Base-by-base conservation (phyloP, 2,113 vertebrate species). In the Cyprinodon brontotheroides region DNA sequence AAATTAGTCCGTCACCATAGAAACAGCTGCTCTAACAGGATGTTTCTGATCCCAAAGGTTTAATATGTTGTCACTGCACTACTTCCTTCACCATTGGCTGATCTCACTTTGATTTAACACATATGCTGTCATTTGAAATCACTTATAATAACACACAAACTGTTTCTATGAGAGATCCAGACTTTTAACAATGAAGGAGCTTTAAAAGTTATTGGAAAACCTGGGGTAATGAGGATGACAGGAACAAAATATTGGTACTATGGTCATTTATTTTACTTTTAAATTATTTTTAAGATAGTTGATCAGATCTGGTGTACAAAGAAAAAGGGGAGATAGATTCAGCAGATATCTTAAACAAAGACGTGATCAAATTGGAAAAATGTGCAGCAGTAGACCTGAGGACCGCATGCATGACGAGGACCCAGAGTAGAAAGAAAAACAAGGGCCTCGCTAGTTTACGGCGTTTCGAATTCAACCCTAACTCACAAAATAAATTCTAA, bases 401-500 rank as follows among this genome's bases (percentile, higher is more conserved):
- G 64, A 76, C 75, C 37, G 43, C n/a, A 43, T 47, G 61, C 70
- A 47, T 2, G 29, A 69, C 3, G 48, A 57, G 5, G 64, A 4
- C 1, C 47, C n/a, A 0, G 53, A 37, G 47, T 47, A 53, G 40
- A 45, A 63, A 11, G 5, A 43, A 57, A 69, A 15, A 64, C 6
- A 22, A 5, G 37, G 17, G 17, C 40, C 61, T 48, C 63, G 8
- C 57, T 69, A 73, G 67, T 84, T 71, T 50, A 64, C 60, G 75
- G 70, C 45, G 81, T 79, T 43, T 72, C 82, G 77, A 77, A 43
- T 69, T 65, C 36, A 68, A 78, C 36, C 50, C 57, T 60, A 81
- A 87, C 74, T 81, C 64, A 85, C 36, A 79, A 77, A 80, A 63
- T 60, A 70, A 86, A 87, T 70, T 88, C 65, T 84, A 91, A 62